phyloP scores from a whole-genome alignment of 2,797 vertebrate species.

The Pagetopsis macropterus region DNA sequence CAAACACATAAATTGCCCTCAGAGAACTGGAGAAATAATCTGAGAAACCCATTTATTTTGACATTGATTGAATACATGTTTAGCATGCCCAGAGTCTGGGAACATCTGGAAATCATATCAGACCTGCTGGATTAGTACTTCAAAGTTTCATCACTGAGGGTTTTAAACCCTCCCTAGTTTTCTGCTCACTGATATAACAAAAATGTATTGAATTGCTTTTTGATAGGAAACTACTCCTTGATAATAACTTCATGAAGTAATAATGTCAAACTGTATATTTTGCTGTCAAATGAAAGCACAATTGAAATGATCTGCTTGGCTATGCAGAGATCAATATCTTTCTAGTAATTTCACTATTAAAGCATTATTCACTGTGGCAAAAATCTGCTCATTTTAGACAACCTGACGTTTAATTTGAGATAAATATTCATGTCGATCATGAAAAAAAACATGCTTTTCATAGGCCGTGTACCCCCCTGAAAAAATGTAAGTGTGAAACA shows the following conservation, averaged over 20 bases:
- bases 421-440: constrained; percentile 10
- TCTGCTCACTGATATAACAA: constrained; percentile 11
- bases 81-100: constrained; percentile 15
- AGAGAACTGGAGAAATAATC: not conserved
- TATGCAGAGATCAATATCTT: constrained; percentile 10
- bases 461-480: constrained; percentile 1
- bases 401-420: constrained; percentile 33
- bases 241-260: constrained; percentile 8
- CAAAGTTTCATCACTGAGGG: constrained; percentile 14
- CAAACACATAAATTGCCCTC: not conserved
- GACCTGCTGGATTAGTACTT: constrained; percentile 10
- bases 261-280: not conserved
- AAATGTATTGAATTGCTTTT: constrained; percentile 7
- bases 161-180: constrained; percentile 14
- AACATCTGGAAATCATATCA: constrained; percentile 6
- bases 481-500: constrained; percentile 32
- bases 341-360: constrained; percentile 19
- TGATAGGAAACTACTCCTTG: not conserved
- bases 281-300: too few relatives aligned
- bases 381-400: constrained; percentile 25
- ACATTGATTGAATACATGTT: constrained; percentile 1
- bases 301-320: constrained; percentile 9
- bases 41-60: not conserved
- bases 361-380: constrained; percentile 5
- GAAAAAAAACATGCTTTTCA: constrained; percentile 26